Evolutionary conservation across 23 tunicate genomes (phyloP).

Genomic region (Clavelina lepadiformis): DNA sequence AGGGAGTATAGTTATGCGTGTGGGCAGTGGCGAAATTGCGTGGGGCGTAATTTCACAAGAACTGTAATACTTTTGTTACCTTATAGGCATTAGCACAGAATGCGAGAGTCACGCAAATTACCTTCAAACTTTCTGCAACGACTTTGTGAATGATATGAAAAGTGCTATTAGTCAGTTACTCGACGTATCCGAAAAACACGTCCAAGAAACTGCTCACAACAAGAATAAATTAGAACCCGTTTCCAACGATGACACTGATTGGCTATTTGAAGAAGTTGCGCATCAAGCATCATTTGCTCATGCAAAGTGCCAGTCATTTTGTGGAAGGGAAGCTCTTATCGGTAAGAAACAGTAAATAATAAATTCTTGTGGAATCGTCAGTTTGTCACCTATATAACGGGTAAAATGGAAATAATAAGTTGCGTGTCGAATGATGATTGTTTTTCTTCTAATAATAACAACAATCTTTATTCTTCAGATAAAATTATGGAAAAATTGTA

Average conservation of each 20-base stretch:
- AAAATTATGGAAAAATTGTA: conserved; percentile 1
- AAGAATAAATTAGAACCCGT: background rate
- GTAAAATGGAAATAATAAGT: too few species aligned
- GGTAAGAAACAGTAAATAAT: conserved; percentile 33
- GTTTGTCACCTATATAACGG: too few species aligned
- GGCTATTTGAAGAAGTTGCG: conserved; percentile 56
- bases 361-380: background rate
- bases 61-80: conserved; percentile 1
- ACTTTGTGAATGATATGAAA: conserved; percentile 65
- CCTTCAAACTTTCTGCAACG: conserved; percentile 41
- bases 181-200: background rate
- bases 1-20: too few species aligned
- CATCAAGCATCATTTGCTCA: conserved; percentile 57
- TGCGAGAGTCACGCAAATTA: conserved; percentile 32
- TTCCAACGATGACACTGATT: conserved; percentile 18
- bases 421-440: too few species aligned
- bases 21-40: too few species aligned
- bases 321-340: conserved; percentile 59
- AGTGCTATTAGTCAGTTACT: conserved; percentile 3
- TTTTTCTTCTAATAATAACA: too few species aligned
- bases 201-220: background rate
- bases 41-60: too few species aligned
- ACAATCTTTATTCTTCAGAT: too few species aligned
- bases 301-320: conserved; percentile 43
- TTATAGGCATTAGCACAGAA: conserved; percentile 21